A percentile compares a stretch with the other conserved stretches of the same genome.
phyloP scores from a whole-genome alignment of 2,797 vertebrate genomes.

The Falco concolor region DNA sequence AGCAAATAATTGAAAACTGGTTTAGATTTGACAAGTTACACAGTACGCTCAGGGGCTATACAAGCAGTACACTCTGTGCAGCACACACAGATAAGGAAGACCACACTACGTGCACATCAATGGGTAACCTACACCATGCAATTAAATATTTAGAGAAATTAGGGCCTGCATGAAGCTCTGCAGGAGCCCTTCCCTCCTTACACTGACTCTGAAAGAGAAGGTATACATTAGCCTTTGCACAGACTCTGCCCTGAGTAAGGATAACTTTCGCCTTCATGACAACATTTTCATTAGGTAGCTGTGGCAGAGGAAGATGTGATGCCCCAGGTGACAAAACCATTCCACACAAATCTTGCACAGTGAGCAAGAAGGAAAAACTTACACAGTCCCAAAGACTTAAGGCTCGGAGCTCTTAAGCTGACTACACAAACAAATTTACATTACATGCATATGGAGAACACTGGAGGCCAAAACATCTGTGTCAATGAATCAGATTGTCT shows the following conservation, averaged over 20 bases:
- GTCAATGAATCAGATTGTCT: not conserved
- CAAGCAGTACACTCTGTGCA: not conserved
- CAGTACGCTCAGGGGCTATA: not conserved
- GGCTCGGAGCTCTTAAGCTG: not conserved
- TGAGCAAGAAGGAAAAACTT: not conserved
- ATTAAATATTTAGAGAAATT: conserved; percentile 7
- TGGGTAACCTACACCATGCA: not conserved
- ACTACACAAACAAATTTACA: not conserved
- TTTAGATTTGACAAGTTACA: not conserved
- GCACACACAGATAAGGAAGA: not conserved
- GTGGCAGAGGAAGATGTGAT: not conserved
- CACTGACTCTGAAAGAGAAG: not conserved
- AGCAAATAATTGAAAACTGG: not conserved
- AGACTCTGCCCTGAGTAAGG: not conserved
- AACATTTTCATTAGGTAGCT: fast-evolving
- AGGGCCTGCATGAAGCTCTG: not conserved
- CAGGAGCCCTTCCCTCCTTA: not conserved
- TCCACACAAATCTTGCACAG: not conserved
- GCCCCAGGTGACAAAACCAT: not conserved
- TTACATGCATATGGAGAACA: not conserved
- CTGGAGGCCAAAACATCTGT: not conserved
- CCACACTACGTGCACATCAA: not conserved
- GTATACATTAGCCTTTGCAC: not conserved
- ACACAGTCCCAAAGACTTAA: not conserved
- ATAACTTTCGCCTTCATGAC: not conserved